These are phyloP conservation scores for Epirrhoe alternata DNA, from an alignment of 2,888 invertebrate genomes.

Conservation along the genomic window DNA sequence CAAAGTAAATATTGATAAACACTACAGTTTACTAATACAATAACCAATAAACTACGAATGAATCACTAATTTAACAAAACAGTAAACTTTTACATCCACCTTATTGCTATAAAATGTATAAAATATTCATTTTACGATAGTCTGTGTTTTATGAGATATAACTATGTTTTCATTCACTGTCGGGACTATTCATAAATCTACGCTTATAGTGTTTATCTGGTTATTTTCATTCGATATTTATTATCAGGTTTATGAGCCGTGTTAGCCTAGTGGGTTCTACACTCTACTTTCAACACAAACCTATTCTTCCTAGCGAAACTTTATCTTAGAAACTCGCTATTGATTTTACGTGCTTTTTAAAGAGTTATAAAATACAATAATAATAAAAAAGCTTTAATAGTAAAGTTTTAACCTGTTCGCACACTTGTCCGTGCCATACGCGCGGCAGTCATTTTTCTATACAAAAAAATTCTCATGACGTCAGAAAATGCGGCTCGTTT, in stretches of 20 bases:
- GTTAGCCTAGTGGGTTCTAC: too few relatives aligned
- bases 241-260: neutral
- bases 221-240: constrained; percentile 63
- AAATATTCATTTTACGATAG: constrained; percentile 50
- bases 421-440: too few relatives aligned
- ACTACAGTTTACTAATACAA: constrained; percentile 14
- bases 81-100: constrained; percentile 45
- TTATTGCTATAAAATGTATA: constrained; percentile 54
- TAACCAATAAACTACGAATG: constrained; percentile 22
- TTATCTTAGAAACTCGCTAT: too few relatives aligned
- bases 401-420: too few relatives aligned
- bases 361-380: too few relatives aligned
- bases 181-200: constrained; percentile 72
- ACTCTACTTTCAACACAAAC: too few relatives aligned
- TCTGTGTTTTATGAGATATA: constrained; percentile 51
- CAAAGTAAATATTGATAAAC: constrained; percentile 23
- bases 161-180: constrained; percentile 75
- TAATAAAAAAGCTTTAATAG: too few relatives aligned
- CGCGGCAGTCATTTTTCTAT: too few relatives aligned
- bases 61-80: constrained; percentile 44
- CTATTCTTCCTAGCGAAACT: too few relatives aligned
- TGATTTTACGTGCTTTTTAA: too few relatives aligned
- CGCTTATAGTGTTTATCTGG: constrained; percentile 67
- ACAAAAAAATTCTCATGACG: too few relatives aligned
- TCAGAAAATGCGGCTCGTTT: too few relatives aligned